Evolutionary conservation across 2,888 invertebrate genomes (phyloP), one percentile per base, ranked within the genome.

Genomic region (Mythimna ferrago): DNA sequence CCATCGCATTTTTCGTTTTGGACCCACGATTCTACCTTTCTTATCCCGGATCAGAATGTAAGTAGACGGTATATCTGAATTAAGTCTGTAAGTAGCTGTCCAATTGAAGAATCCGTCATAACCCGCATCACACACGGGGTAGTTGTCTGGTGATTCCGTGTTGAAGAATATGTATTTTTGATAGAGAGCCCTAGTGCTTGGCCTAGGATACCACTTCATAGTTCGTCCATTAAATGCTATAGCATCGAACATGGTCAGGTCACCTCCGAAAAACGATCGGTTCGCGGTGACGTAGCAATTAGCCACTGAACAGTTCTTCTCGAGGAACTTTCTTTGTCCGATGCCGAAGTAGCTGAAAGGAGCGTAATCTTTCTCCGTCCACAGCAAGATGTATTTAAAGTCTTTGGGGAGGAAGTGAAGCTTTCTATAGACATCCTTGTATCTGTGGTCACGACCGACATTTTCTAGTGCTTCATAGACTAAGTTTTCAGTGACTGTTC

Each of bases 111-210:
- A 96, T 7, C 89, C 86, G 19, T 96, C 93, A 53, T 89, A 95
- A 32, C 73, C 68, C 2, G 81, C 61, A 6, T 79, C 76, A 75
- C 95, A 96, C 0, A 94, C 87, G 0, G 96, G 95, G 71, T 89
- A 92, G 76, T 95, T 93, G 2, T 93, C 92, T 0, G 95, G 86
- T 0, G 96, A 96, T 82, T 96, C 96, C 88, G 92, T 92, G 66
- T 93, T 94, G 61, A 95, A 89, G 78, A 84, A 96, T 69, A 96
- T 92, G 70, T 94, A 96, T 80, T 93, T 94, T 72, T 96, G 96
- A 21, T 90, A 87, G 0, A 83, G 78, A 0, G 92, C 90, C 51
- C 96, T 87, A 4, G 63, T 53, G 16, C 66, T 66, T 2, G 96
- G 96, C 2, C 94, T 73, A 19, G 89, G 78, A 2, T 73, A 77